A percentile compares a stretch with the other conserved stretches of the same genome.
Evolutionary conservation across 2,113 vertebrate species (phyloP).

Genomic region (Edolisoma coerulescens): DNA sequence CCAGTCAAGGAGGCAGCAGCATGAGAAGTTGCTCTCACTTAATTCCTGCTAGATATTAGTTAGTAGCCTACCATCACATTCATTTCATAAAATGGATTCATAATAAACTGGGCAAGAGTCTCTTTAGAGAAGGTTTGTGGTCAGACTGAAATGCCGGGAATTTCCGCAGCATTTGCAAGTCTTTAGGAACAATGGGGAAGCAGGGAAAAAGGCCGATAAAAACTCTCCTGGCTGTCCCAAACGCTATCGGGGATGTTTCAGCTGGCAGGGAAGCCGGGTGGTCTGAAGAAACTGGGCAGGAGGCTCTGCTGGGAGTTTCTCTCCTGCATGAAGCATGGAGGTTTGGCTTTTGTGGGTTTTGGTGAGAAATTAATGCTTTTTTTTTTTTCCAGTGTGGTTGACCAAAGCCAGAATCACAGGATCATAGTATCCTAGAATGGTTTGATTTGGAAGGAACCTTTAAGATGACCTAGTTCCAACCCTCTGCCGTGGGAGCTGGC

Average conservation of each 20-base stretch:
- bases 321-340: background rate
- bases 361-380: background rate
- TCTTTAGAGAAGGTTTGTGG: background rate
- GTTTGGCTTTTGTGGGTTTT: background rate
- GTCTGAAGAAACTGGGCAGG: background rate
- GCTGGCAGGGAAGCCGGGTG: background rate
- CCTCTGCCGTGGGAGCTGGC: background rate
- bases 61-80: background rate
- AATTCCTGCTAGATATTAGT: background rate
- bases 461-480: background rate
- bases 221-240: background rate
- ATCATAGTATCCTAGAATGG: background rate
- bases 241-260: fast-evolving
- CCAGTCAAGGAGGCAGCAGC: background rate
- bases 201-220: background rate
- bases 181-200: background rate
- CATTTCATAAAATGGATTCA: background rate
- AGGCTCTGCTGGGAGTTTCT: background rate
- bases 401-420: background rate
- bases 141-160: background rate
- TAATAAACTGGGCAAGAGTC: background rate
- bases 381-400: background rate
- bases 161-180: background rate
- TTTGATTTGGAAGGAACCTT: background rate
- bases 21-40: background rate